phyloP scores from a whole-genome alignment of 2,888 invertebrate genomes.

The Nomada hirtipes region DNA sequence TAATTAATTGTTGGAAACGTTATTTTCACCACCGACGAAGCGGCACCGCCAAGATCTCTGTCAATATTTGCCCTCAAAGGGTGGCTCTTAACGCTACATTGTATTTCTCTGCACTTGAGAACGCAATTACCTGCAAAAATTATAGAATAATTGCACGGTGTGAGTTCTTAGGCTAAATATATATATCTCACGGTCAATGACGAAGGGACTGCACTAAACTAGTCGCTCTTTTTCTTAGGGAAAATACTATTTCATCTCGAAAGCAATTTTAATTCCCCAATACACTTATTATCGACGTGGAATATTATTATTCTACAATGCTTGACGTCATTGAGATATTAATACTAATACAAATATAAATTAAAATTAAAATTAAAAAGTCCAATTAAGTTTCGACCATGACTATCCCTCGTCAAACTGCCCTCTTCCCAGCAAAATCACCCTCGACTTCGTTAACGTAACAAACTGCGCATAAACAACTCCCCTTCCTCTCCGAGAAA shows the following conservation, averaged over 20 bases:
- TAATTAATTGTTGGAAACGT: conserved; percentile 14
- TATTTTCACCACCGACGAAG: neutral
- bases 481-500: neutral
- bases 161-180: neutral
- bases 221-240: too few relatives aligned
- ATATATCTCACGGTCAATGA: neutral
- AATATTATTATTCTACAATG: too few relatives aligned
- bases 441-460: neutral
- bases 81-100: neutral
- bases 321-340: too few relatives aligned
- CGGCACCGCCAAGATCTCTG: neutral
- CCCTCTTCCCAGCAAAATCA: neutral
- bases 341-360: too few relatives aligned
- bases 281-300: too few relatives aligned
- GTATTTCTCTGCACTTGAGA: neutral
- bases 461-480: neutral
- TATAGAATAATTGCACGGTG: neutral
- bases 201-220: neutral
- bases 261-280: too few relatives aligned
- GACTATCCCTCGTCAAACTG: too few relatives aligned
- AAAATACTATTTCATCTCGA: too few relatives aligned
- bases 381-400: too few relatives aligned
- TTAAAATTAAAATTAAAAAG: too few relatives aligned
- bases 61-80: conserved; percentile 6
- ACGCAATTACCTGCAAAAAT: neutral